Conservation (phyloP, 2,888 invertebrate species). For the Mamestra brassicae region DNA sequence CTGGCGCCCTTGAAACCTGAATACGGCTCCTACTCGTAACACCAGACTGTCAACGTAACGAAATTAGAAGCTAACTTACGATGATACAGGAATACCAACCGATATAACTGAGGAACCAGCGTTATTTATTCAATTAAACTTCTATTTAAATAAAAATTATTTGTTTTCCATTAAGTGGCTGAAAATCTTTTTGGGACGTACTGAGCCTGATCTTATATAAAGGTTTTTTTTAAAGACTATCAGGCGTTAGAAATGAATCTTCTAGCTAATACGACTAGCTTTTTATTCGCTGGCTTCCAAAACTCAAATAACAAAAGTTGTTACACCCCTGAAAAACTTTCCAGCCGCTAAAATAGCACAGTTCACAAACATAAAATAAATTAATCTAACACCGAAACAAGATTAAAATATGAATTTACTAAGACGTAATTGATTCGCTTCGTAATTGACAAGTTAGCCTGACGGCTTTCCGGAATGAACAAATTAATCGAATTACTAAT, state of each 20-base stretch:
- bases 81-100: slow-evolving; percentile 10
- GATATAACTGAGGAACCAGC: neutral
- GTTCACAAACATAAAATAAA: slow-evolving; percentile 28
- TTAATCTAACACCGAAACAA: slow-evolving; percentile 36
- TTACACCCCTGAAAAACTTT: slow-evolving; percentile 11
- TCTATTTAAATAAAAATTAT: slow-evolving; percentile 15
- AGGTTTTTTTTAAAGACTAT: neutral
- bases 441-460: slow-evolving; percentile 61
- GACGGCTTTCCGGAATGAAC: slow-evolving; percentile 49
- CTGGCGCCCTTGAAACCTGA: slow-evolving; percentile 60
- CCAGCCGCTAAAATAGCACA: slow-evolving; percentile 22
- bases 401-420: slow-evolving; percentile 52
- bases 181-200: neutral
- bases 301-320: slow-evolving; percentile 31
- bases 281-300: slow-evolving; percentile 1
- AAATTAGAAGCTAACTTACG: slow-evolving; percentile 39
- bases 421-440: slow-evolving; percentile 45
- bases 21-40: slow-evolving; percentile 32
- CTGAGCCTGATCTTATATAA: neutral
- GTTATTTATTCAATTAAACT: neutral
- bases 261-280: neutral
- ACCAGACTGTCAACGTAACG: slow-evolving; percentile 38
- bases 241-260: neutral
- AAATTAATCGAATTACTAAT: slow-evolving; percentile 61
- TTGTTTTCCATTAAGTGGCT: neutral